phyloP scores from a whole-genome alignment of 2,888 invertebrate species.

The Lasioglossum vierecki region DNA sequence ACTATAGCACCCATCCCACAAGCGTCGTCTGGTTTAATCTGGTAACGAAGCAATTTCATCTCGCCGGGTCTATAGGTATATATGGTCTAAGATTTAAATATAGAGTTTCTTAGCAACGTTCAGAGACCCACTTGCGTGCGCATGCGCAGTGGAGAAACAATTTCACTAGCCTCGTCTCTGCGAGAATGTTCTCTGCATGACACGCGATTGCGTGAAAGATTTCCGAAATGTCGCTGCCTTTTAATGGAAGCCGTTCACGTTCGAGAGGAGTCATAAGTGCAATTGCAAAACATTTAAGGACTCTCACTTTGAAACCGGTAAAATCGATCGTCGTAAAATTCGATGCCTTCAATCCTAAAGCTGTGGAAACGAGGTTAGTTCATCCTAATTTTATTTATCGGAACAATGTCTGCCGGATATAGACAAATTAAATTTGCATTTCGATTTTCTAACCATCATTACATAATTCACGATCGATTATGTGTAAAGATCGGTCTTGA shows the following conservation, averaged over 20 bases:
- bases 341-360: slow-evolving; percentile 92
- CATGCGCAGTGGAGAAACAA: background rate
- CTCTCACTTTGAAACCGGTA: slow-evolving; percentile 91
- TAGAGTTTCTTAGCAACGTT: background rate
- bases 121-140: background rate
- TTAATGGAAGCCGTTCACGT: slow-evolving; percentile 88
- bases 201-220: slow-evolving; percentile 52
- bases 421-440: background rate
- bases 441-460: background rate
- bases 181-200: background rate
- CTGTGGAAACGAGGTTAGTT: slow-evolving; percentile 87
- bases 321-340: slow-evolving; percentile 91
- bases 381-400: slow-evolving; percentile 7
- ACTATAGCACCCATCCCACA: no score
- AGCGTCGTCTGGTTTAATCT: no score
- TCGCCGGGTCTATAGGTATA: no score
- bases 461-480: background rate
- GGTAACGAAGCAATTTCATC: no score
- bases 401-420: background rate
- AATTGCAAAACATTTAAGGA: slow-evolving; percentile 89
- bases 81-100: no score
- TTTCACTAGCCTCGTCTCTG: background rate
- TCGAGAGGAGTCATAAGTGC: slow-evolving; percentile 90
- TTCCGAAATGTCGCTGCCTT: slow-evolving; percentile 89
- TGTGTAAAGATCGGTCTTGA: background rate